Evolutionary conservation across 1,140 invertebrate species (phyloP), one percentile per base, ranked within the genome.

Genomic region (Samia ricini): DNA sequence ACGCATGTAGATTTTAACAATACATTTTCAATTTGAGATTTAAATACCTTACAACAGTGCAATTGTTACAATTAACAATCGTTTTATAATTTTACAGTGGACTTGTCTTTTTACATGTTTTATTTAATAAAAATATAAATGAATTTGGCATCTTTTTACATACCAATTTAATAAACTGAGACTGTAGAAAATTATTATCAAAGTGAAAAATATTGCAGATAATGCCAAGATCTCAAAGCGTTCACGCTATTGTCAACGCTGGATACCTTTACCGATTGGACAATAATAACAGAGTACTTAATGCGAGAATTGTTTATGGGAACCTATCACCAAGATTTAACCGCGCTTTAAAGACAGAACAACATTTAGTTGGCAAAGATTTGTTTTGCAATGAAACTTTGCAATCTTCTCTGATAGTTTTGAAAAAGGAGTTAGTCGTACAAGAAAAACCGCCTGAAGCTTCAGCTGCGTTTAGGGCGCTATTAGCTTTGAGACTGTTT

Each of bases 231-330:
- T 91, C 92, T 15, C 93, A 95, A 83, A 95, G 95, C 77, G 92
- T 94, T 0, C 94, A 95, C 76, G 94, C 95, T 0, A 92, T 93
- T 60, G 93, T 96, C 0, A 95, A 95, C 74, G 93, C 93, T 42
- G 95, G 93, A 2, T 95, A 95, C 74, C 83, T 93, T 0, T 92
- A 93, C 54, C 92, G 93, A 83, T 71, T 95, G 0, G 81, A 93
- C 12, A 69, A 68, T 0, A 52, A 72, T 4, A 65, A 75, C 21
- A 57, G 26, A 33, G 73, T 91, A 71, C 86, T 22, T 89, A 88
- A 42, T 93, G 92, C 4, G n/a, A 91, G 89, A 15, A 77, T 85
- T 60, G 82, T 93, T 8, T 93, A 89, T 74, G 93, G 94, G 4
- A 93, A 92, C 23, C 93, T 95, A 26, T 91, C 89, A 61, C 85